A percentile compares a stretch with the other conserved stretches of the same genome.
Conservation (phyloP, 2,797 vertebrate species). For the Labroides dimidiatus region DNA sequence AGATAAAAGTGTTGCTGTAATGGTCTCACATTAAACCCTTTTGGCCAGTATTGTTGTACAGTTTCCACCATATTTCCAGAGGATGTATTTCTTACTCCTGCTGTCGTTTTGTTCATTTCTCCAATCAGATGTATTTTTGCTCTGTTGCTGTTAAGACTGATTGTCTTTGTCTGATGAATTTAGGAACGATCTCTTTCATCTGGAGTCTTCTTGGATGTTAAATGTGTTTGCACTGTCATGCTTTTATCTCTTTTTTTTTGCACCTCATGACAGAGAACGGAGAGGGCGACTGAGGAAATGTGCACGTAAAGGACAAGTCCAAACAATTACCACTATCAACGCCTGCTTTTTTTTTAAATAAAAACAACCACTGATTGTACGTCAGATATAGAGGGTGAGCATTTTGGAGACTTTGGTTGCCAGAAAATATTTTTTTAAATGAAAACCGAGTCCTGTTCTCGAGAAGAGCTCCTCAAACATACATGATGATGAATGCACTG, state of each 20-base stretch:
- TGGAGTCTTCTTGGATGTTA: conserved; percentile 67
- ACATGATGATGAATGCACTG: conserved; percentile 56
- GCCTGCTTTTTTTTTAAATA: background rate
- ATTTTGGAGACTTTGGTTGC: background rate
- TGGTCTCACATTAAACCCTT: conserved; percentile 46
- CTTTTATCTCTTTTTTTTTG: conserved; percentile 82
- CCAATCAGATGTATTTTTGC: conserved; percentile 41
- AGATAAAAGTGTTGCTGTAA: conserved; percentile 71
- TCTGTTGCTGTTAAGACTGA: conserved; percentile 32
- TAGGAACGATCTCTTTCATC: conserved; percentile 34
- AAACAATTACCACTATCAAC: conserved; percentile 12
- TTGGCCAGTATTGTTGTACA: conserved; percentile 85
- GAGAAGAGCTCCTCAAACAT: conserved; percentile 41
- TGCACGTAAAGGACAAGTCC: conserved; percentile 44
- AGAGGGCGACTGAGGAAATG: conserved; percentile 41
- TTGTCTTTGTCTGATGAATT: conserved; percentile 42
- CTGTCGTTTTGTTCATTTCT: conserved; percentile 31
- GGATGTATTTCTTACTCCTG: conserved; percentile 56
- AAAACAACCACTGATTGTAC: conserved; percentile 29
- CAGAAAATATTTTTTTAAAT: conserved; percentile 1
- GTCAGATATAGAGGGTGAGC: background rate
- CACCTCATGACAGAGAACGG: conserved; percentile 66
- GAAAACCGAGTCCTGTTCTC: conserved; percentile 20
- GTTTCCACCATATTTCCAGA: conserved; percentile 69
- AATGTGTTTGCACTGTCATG: conserved; percentile 77